phyloP scores from a whole-genome alignment of 2,113 vertebrate species.

The Microtus ochrogaster region DNA sequence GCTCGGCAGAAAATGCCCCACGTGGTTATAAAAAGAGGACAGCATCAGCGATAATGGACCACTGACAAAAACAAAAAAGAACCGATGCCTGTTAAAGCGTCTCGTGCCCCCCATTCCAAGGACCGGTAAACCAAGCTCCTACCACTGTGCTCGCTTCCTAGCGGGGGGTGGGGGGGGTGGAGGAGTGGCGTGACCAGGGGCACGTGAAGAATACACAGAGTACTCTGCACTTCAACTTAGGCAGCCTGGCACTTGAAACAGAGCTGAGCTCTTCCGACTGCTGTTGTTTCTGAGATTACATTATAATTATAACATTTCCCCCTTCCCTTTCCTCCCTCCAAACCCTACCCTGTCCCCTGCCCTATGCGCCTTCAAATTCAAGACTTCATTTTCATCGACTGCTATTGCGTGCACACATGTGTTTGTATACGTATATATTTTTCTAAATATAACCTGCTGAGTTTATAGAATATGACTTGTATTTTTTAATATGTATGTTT shows the following conservation, averaged over 20 bases:
- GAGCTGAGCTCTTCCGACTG: background rate
- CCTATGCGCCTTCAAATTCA: background rate
- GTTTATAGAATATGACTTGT: background rate
- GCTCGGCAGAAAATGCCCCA: constrained; percentile 9
- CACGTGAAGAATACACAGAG: background rate
- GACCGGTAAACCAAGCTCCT: background rate
- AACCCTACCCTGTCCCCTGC: background rate
- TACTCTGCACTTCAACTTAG: constrained; percentile 26
- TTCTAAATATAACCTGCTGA: background rate
- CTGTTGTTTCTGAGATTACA: background rate
- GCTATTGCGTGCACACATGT: background rate
- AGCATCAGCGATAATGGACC: background rate
- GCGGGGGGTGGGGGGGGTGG: background rate
- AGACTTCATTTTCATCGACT: background rate
- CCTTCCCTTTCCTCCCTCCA: background rate
- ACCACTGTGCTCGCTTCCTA: background rate
- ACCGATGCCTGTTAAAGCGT: background rate
- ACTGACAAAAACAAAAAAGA: background rate
- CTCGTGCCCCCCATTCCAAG: background rate
- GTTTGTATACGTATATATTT: background rate
- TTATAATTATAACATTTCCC: background rate
- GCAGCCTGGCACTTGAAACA: background rate
- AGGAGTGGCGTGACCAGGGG: background rate
- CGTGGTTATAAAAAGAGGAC: background rate
- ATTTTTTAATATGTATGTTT: background rate